phyloP scores from a whole-genome alignment of 2,113 vertebrate species.

The Psilopsiagon aymara region DNA sequence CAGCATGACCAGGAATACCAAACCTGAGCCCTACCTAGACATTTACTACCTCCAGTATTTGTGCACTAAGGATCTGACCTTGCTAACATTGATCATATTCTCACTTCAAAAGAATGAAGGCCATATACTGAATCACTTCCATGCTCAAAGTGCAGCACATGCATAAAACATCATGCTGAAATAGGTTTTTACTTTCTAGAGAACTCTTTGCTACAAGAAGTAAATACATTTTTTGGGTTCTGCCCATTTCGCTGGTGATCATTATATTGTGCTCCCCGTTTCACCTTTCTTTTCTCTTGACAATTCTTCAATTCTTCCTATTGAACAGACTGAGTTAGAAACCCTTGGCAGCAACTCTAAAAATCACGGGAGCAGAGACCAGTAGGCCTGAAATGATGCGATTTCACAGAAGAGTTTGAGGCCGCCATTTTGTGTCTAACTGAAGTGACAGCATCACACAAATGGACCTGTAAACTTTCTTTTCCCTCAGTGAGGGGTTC shows the following conservation, averaged over 20 bases:
- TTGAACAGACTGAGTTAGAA: not conserved
- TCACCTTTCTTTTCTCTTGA: not conserved
- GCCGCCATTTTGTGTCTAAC: constrained; percentile 32
- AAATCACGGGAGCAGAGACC: not conserved
- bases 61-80: not conserved
- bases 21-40: too few species aligned
- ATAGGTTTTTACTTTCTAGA: not conserved
- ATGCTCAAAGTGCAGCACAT: not conserved
- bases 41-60: not conserved
- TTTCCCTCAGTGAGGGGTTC: not conserved
- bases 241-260: rapidly evolving
- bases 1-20: not conserved
- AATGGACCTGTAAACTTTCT: not conserved
- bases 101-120: not conserved
- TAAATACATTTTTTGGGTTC: not conserved
- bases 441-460: not conserved
- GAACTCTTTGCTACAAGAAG: not conserved
- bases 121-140: rapidly evolving
- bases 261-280: not conserved
- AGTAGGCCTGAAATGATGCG: not conserved
- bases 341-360: not conserved
- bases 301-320: not conserved
- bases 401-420: not conserved
- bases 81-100: rapidly evolving
- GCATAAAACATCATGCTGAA: not conserved